Base-by-base conservation (phyloP, 2,797 vertebrate genomes). In the Hozukius guyotensis region DNA sequence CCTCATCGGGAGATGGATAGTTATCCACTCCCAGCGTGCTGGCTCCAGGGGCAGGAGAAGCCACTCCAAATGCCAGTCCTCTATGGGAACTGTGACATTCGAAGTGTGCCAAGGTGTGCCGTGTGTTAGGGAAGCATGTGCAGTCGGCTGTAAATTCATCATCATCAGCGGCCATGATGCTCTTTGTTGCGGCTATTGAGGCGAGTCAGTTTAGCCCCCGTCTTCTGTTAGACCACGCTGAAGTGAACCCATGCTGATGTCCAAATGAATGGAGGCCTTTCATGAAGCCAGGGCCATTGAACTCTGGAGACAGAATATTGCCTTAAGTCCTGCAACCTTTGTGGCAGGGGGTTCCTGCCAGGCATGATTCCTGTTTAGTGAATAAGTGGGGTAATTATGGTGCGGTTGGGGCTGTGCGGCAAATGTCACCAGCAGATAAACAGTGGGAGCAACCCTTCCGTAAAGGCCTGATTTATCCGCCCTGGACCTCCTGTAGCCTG, bases 361-460 rank as follows among this genome's bases (percentile, higher is more conserved):
- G 96, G 96, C 96, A 91, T 95, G 95, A 96, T 97, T 97, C 96
- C 89, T 97, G 96, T 98, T 97, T 98, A 96, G 97, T 98, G 97
- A 98, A 97, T 97, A 98, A 97, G 97, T 97, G 96, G 97, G 96
- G 96, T 97, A 97, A 98, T 99, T 98, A 98, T 96, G 95, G 94
- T 95, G 96, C 96, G 96, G 96, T 96, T 97, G 96, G 96, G 96
- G 95, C 96, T 94, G 92, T 91, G 95, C 96, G 90, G 90, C 96
- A 99, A 99, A 99, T 99, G 98, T 98, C 97, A 98, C 94, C 96
- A 95, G 96, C 97, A 97, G 96, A 99, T 98, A 97, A 98, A 98
- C 96, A 97, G 96, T 96, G 95, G 95, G 96, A 96, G 95, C 95
- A 97, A 97, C 94, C 94, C 96, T 96, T 97, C 97, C 94, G 93